phyloP scores from a whole-genome alignment of 1,140 invertebrate genomes.

The Drepana arcuata region DNA sequence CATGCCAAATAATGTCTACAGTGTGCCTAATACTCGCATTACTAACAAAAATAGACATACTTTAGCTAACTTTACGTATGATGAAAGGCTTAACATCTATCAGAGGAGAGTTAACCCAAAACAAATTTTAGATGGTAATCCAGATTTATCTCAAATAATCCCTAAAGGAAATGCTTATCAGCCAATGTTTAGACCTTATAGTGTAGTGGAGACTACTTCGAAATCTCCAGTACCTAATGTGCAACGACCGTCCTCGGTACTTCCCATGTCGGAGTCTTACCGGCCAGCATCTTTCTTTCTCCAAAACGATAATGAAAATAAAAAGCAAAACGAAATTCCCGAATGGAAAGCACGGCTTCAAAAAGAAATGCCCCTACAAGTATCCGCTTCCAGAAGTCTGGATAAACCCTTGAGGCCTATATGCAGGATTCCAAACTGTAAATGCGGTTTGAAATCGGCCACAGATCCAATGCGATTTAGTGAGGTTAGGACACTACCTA shows the following conservation, averaged over 20 bases:
- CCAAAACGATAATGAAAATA: constrained; percentile 24
- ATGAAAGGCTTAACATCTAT: constrained; percentile 36
- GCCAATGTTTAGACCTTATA: constrained; percentile 48
- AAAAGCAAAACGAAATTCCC: constrained; percentile 37
- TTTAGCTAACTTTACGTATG: constrained; percentile 36
- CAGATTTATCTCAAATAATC: constrained; percentile 33
- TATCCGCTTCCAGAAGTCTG: constrained; percentile 23
- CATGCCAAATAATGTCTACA: constrained; percentile 56
- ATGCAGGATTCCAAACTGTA: constrained; percentile 60
- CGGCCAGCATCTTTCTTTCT: constrained; percentile 57
- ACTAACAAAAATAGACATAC: constrained; percentile 41
- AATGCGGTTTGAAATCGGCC: constrained; percentile 39
- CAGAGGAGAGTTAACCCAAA: constrained; percentile 34
- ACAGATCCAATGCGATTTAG: constrained; percentile 29
- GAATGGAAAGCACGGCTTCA: constrained; percentile 50
- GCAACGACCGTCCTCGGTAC: constrained; percentile 49
- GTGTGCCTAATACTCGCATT: constrained; percentile 36
- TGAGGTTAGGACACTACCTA: constrained; percentile 44
- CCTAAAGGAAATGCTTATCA: constrained; percentile 26
- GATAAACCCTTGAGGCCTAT: constrained; percentile 43
- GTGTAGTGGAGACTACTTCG: constrained; percentile 45
- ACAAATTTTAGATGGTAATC: constrained; percentile 23
- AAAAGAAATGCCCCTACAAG: constrained; percentile 39
- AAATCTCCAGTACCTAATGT: constrained; percentile 41
- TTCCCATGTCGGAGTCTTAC: constrained; percentile 51